Base-by-base conservation (phyloP, 1,140 invertebrate species). In the Drosophila sturtevanti region DNA sequence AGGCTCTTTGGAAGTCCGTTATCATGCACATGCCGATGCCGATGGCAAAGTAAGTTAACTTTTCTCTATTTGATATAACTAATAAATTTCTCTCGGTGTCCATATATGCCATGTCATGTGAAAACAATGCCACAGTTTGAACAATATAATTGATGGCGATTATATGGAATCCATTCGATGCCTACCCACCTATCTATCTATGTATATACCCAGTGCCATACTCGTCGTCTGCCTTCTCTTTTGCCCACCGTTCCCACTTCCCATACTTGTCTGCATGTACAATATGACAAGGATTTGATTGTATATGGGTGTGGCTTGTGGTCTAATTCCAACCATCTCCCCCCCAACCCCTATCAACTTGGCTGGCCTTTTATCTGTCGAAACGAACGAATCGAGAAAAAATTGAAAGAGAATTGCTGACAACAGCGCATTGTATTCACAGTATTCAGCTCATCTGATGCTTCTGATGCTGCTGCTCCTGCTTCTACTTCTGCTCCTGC, bases 1-100 rank as follows among this genome's bases (percentile, higher is more conserved):
- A 16, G 96, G 96, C 9, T 94, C 94, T 16, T 85, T 97, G 55
- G 95, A 96, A 86, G 95, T 96, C 7, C 91, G 94, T 51, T 93
- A 94, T 41, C 93, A 94, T 70, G 94, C 93, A 37, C 84, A 87
- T 18, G 92, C 94, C 55, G 92, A 94, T 74, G 89, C 84, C 61
- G 94, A 94, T 77, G 92, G 91, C 66, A 94, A 94, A 92, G 93
- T 94, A 91, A 92, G 89, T 89, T 9, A 48, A 21, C 16, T 14
- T 16, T 44, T 7, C 41, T 44, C 16, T 44, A 16, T 2, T 6
- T 64, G 2, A 10, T 31, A 4, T 21, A 16, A 12, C 9, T 2
- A 24, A 12, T 5, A 7, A 4, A 16, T 11, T 10, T 48, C 2
- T 6, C 41, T 6, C 7, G 2, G 18, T 41, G 37, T 10, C 27